phyloP scores from a whole-genome alignment of 2,888 invertebrate genomes.

The Marasmarcha lunaedactyla region DNA sequence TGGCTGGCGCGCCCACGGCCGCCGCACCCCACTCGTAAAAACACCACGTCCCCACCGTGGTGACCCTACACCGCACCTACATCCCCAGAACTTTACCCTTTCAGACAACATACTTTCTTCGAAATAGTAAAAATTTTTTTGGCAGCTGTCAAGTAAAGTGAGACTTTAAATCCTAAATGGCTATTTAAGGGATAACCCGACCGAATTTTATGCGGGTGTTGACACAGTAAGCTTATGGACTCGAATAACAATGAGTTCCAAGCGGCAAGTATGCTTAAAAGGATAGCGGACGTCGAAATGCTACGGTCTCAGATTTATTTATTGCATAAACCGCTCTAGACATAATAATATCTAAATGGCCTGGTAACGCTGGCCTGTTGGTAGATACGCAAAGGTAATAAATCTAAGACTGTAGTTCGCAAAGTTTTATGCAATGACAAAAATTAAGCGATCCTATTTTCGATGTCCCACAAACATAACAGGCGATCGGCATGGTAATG shows the following conservation, averaged over 20 bases:
- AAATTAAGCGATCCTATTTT: slow-evolving; percentile 25
- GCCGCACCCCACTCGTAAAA: slow-evolving; percentile 62
- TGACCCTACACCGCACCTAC: slow-evolving; percentile 50
- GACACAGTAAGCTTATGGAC: background rate
- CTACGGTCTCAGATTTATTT: background rate
- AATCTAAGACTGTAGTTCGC: too few relatives aligned
- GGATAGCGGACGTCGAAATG: background rate
- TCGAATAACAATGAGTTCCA: slow-evolving; percentile 1
- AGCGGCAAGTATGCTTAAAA: background rate
- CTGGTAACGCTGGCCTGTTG: too few relatives aligned
- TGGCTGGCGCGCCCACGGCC: slow-evolving; percentile 52
- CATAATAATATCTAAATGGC: background rate
- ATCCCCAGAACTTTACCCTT: background rate
- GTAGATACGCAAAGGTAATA: too few relatives aligned
- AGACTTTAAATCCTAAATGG: slow-evolving; percentile 13
- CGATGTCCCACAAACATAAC: slow-evolving; percentile 22
- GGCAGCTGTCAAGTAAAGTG: background rate
- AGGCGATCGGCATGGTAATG: slow-evolving; percentile 45
- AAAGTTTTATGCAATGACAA: too few relatives aligned
- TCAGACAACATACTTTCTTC: background rate
- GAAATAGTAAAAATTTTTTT: background rate
- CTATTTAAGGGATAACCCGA: slow-evolving; percentile 23
- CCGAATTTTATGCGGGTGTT: slow-evolving; percentile 6
- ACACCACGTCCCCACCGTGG: slow-evolving; percentile 52
- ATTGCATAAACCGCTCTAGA: background rate